Conservation (phyloP, 2,888 invertebrate species). For the Caenorhabditis sp. region DNA sequence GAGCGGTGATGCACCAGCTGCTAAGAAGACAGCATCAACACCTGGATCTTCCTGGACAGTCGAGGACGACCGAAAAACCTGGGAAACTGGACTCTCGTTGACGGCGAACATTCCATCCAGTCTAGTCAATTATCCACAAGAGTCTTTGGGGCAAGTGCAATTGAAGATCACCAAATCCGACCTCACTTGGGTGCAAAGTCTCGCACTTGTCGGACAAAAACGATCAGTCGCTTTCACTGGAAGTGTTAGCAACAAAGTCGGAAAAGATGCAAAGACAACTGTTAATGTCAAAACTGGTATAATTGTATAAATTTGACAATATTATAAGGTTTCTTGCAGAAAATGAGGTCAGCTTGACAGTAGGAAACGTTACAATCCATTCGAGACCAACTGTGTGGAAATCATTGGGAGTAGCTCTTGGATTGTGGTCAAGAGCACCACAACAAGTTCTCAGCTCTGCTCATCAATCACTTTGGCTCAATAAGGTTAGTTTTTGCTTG, state of each 20-base stretch:
- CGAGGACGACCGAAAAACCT: constrained; percentile 40
- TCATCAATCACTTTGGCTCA: constrained; percentile 45
- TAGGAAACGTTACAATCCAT: constrained; percentile 14
- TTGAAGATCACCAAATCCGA: constrained; percentile 33
- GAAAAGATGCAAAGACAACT: constrained; percentile 28
- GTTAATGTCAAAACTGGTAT: constrained; percentile 29
- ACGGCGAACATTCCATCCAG: constrained; percentile 38
- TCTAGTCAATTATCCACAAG: constrained; percentile 18
- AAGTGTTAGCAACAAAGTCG: constrained; percentile 28
- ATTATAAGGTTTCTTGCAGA: not conserved
- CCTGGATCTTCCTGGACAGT: constrained; percentile 17
- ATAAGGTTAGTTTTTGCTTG: constrained; percentile 34
- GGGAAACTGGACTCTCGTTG: constrained; percentile 46
- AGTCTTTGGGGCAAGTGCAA: constrained; percentile 23
- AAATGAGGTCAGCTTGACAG: not conserved
- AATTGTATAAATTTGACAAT: not conserved
- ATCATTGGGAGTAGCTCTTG: constrained; percentile 36
- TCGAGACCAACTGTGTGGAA: constrained; percentile 25
- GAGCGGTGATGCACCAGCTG: constrained; percentile 9
- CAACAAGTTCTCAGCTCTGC: constrained; percentile 37
- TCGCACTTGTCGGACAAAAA: constrained; percentile 36
- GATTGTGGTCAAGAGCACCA: constrained; percentile 45
- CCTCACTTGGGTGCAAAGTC: constrained; percentile 34
- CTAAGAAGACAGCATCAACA: constrained; percentile 7
- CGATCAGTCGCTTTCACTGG: constrained; percentile 42